Base-by-base conservation (phyloP, 2,113 vertebrate genomes). In the Haemorhous mexicanus region DNA sequence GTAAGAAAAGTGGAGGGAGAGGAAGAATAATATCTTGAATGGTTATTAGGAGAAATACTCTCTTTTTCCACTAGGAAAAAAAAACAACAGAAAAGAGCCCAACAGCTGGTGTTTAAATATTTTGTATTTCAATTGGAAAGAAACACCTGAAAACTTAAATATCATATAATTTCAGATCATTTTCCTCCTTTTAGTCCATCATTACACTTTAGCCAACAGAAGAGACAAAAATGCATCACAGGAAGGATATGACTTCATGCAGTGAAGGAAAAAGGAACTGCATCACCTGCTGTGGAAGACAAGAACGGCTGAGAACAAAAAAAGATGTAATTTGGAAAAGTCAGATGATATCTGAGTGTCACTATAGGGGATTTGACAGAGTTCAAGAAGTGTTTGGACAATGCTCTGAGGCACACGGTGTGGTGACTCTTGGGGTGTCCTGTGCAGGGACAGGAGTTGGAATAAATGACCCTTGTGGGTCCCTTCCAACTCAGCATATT, bases 1-100 rank as follows among this genome's bases (percentile, higher is more conserved):
- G 3, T 55, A 35, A 61, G 8, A 59, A 75, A 87, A 82, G 1
- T 6, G 3, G 13, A 75, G 4, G 0, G 28, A 3, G 5, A 78
- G 1, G 16, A 78, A 81, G 3, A 49, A 1, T 32, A 75, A 19
- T 27, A 30, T 4, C 4, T 44, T 7, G 17, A 93, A 76, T 33
- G 10, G 8, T 9, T 72, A 43, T 21, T 9, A 46, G 12, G 10
- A 67, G 35, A 62, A 84, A 49, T 64, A 33, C 2, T 67, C 4
- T 17, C 1, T 41, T 64, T 91, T 84, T 63, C 22, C 23, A 35
- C 17, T 56, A 75, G 19, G 7, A 2, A 14, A 32, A 27, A 56
- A 41, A 49, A 1, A 0, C 14, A 43, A 32, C 11, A 2, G 37
- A n/a, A 14, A 3, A 10, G 10, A 47, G 4, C 16, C 6, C 21